Base-by-base conservation (phyloP, 1,140 invertebrate species). In the Tyrophagus putrescentiae region DNA sequence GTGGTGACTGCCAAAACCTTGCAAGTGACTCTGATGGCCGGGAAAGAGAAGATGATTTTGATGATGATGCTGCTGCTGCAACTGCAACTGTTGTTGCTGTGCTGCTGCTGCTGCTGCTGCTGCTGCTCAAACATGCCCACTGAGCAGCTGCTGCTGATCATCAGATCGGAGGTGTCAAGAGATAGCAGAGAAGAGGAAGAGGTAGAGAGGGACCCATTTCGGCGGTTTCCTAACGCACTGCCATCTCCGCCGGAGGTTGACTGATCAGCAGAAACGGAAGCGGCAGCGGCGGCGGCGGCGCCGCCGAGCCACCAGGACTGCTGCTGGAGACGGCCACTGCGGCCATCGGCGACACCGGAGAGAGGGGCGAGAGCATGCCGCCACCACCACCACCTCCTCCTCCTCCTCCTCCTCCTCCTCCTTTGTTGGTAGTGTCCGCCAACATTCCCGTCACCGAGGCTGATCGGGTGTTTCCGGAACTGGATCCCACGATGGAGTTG, bases 341-440 rank as follows among this genome's bases (percentile, higher is more conserved):
- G 21, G 52, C 25, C 28, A 54, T 29, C 9, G 52, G 52, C 13
- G 52, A 54, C 13, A 54, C 28, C n/a, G 52, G 52, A 34, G 52
- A 54, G 9, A 54, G 7, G 18, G 52, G 52, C 9, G n/a, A n/a
- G 3, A 27, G 3, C 3, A 11, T 54, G n/a, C n/a, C n/a, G n/a
- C n/a, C n/a, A n/a, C n/a, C 39, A 31, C 25, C 25, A 16, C 28
- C 27, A 31, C 2, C 25, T 54, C 13, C 28, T 5, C 7, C 23
- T 27, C 50, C 50, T 2, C 25, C 13, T 4, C 16, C n/a, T 29
- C 52, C 52, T 23, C 13, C 27, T 16, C 7, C 5, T 7, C 50
- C 23, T 23, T 5, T 42, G 41, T 42, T 42, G 2, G 3, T 5
- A 1, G 41, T 42, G 1, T 21, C 6, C 41, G 41, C 41, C 41